Evolutionary conservation across 2,113 vertebrate genomes (phyloP), one percentile per base, ranked within the genome.

Genomic region (Equus quagga): DNA sequence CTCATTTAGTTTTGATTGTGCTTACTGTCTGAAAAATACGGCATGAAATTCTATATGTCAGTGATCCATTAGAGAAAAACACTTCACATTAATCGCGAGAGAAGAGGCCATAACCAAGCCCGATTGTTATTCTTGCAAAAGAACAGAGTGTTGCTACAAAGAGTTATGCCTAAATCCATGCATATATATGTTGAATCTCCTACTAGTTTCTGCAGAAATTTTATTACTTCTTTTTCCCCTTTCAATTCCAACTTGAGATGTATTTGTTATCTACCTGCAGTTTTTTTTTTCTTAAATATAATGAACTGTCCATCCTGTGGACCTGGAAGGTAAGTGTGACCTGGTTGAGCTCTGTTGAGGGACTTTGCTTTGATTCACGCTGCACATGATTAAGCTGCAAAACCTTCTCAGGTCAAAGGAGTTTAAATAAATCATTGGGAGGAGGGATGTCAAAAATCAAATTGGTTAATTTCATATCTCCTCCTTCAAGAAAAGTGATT

Each of bases 401-500:
- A 92, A 88, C 60, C 73, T 93, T 89, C 92, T 91, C 49, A 51
- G 73, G 81, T 93, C 75, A 93, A 87, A 92, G 69, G 69, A 91
- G 54, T 90, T 93, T 95, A 91, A 93, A 90, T 95, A 91, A 93
- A 90, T 94, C 93, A 92, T 76, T 75, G 56, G 73, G 62, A 84
- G 60, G 58, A 92, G n/a, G 33, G 75, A 83, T 87, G 65, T 96
- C 58, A 92, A 41, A 94, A 96, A 86, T 56, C 23, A 70, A 75
- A 95, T 80, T 88, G 58, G 58, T 90, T 93, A 51, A 73, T 81
- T 97, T 91, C 91, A 9, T 92, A 46, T 89, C 46, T 96, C 60
- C 54, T 91, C 10, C 3, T 79, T 96, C 69, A 80, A 91, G 93
- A 91, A 93, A 83, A 85, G 60, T 64, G 49, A 95, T 92, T 91